Evolutionary conservation across 1,140 invertebrate species (phyloP), one percentile per base, ranked within the genome.

Genomic region (Zaprionus africanus): DNA sequence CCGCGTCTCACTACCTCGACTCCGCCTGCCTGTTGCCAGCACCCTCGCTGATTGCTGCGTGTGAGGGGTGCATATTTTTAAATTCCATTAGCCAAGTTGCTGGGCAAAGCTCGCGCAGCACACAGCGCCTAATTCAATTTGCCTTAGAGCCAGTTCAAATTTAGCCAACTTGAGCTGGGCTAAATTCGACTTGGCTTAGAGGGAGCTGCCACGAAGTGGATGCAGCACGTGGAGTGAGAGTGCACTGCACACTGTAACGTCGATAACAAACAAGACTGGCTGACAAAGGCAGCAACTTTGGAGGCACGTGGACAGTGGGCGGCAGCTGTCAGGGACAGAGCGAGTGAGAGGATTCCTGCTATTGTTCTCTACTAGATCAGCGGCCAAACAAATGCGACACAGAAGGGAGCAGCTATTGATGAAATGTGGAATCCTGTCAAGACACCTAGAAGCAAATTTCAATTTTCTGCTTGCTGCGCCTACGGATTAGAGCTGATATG

Each of bases 61-160:
- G 78, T 82, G 76, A 9, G 46, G 11, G 57, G 49, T 75, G 76
- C 76, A 83, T 83, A 82, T 82, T 82, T 82, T 83, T 82, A 79
- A 82, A 82, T 83, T 83, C 81, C 81, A 83, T 82, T 82, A 82
- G 63, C 62, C 56, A 59, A 58, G 46, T 54, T 54, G 56, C 28
- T 36, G 22, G 26, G 76, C 34, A 65, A 46, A 78, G 41, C 66
- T 34, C 62, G 64, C 63, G 66, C 71, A 26, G 76, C 66, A 67
- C 60, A 22, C 5, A 9, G 31, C 68, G 73, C 54, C 51, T 66
- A 66, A 82, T 82, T 79, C 71, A 82, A 82, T 83, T 82, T 83
- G 63, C 81, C 79, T 83, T 82, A 72, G 76, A 59, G 51, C 49
- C 51, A 51, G 53, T 53, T 66, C 19, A 26, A 24, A 19, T 51